These are phyloP conservation scores for Elgaria multicarinata DNA, from an alignment of 2,113 vertebrate genomes.

Conservation along the genomic window DNA sequence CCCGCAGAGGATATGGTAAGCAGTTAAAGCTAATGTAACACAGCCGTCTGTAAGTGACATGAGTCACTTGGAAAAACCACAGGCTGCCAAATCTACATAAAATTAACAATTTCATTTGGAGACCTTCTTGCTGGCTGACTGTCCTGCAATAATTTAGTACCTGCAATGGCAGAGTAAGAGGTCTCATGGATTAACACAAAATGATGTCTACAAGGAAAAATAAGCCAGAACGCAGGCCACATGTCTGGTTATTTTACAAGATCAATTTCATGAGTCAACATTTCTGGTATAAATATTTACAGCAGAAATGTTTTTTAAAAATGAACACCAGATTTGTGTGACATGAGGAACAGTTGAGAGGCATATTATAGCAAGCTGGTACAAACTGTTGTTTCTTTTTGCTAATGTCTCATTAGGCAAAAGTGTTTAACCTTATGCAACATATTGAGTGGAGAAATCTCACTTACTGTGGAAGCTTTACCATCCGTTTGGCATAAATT, in stretches of 20 bases:
- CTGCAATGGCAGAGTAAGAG: constrained; percentile 30
- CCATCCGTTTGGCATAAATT: neutral
- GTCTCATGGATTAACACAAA: constrained; percentile 20
- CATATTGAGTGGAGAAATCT: constrained; percentile 28
- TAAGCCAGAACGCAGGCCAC: constrained; percentile 21
- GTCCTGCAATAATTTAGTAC: constrained; percentile 12
- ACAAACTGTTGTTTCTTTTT: constrained; percentile 27
- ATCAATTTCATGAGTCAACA: constrained; percentile 35
- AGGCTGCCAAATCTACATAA: constrained; percentile 34
- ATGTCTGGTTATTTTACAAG: constrained; percentile 19
- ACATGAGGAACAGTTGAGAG: neutral
- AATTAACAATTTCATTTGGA: constrained; percentile 35
- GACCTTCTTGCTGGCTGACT: constrained; percentile 8
- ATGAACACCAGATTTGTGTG: constrained; percentile 28
- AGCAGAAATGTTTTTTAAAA: neutral
- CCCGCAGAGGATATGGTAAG: constrained; percentile 14
- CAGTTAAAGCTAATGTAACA: constrained; percentile 20
- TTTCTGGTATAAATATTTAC: constrained; percentile 42
- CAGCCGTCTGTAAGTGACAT: constrained; percentile 16
- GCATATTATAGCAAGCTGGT: constrained; percentile 16
- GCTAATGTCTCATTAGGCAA: constrained; percentile 17
- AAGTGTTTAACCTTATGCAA: neutral
- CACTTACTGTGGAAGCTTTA: neutral
- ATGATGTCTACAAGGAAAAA: constrained; percentile 3
- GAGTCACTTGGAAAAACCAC: constrained; percentile 20